These are phyloP conservation scores for Cryptoblepharus egeriae DNA, from an alignment of 2,797 vertebrate species.

Conservation along the genomic window DNA sequence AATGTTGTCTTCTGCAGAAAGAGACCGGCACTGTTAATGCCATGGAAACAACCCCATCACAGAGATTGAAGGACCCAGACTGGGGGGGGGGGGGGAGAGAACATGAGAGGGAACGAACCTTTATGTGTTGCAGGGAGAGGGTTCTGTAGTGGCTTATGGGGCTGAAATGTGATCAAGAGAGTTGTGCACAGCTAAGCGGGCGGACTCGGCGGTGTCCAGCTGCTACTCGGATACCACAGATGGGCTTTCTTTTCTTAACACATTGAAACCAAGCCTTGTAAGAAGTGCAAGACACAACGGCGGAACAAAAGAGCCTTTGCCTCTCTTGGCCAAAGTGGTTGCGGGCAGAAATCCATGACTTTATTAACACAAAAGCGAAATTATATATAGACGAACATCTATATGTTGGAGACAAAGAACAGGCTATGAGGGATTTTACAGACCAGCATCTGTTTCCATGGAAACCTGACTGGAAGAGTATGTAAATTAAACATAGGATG, in stretches of 20 bases:
- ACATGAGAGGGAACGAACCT: slow-evolving; percentile 2
- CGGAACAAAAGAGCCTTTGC: not conserved
- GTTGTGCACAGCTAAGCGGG: not conserved
- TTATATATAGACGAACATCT: slow-evolving; percentile 22
- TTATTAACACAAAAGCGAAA: not conserved
- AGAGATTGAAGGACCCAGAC: slow-evolving; percentile 30
- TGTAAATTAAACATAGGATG: slow-evolving; percentile 25
- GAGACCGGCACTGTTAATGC: slow-evolving; percentile 9
- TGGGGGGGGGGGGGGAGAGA: slow-evolving; percentile 5
- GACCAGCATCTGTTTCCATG: slow-evolving; percentile 69
- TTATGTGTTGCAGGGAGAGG: not conserved
- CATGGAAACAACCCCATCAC: slow-evolving; percentile 46
- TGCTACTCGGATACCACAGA: not conserved
- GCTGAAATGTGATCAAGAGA: slow-evolving; percentile 23
- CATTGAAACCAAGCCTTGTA: not conserved
- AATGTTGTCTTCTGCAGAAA: not conserved
- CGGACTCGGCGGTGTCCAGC: not conserved
- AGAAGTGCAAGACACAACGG: not conserved
- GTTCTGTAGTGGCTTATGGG: not conserved
- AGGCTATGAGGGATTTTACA: slow-evolving; percentile 3
- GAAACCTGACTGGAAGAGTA: slow-evolving; percentile 55
- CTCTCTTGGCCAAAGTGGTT: not conserved
- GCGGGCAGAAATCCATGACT: not conserved
- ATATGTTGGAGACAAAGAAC: slow-evolving; percentile 17
- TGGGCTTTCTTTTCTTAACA: not conserved